A percentile compares a stretch with the other conserved stretches of the same genome.
These are phyloP conservation scores for Amblyornis subalaris DNA, from an alignment of 2,113 vertebrate species.

Conservation along the genomic window DNA sequence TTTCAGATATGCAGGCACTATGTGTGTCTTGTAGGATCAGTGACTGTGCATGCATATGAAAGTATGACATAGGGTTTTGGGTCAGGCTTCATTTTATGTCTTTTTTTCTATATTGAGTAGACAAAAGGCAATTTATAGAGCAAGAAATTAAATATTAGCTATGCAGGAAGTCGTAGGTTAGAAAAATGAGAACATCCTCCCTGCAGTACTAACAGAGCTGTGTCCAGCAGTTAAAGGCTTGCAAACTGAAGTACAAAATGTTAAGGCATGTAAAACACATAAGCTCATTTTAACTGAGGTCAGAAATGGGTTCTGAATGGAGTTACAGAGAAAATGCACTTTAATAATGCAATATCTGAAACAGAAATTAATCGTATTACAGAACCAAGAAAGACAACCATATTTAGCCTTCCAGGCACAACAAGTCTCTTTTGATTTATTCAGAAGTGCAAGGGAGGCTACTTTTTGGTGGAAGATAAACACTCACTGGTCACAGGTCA, in stretches of 20 bases:
- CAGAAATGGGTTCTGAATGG: not conserved
- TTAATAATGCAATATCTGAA: not conserved
- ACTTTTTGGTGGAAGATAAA: not conserved
- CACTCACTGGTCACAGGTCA: not conserved
- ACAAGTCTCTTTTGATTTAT: not conserved
- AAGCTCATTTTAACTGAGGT: not conserved
- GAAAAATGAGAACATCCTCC: not conserved
- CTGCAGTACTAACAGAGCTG: not conserved
- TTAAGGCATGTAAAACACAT: not conserved
- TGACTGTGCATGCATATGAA: not conserved
- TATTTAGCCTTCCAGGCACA: not conserved
- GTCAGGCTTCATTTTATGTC: not conserved
- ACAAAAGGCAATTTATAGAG: not conserved
- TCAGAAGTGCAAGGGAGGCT: not conserved
- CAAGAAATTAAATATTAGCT: not conserved
- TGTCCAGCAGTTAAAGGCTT: not conserved
- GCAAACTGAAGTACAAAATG: not conserved
- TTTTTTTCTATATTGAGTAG: not conserved
- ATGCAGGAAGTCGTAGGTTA: not conserved
- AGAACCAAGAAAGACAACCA: not conserved
- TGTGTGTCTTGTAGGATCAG: not conserved
- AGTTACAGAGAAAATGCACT: not conserved
- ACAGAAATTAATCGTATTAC: not conserved
- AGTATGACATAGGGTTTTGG: not conserved
- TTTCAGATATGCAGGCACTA: not conserved